Evolutionary conservation across 1,140 invertebrate genomes (phyloP), one percentile per base, ranked within the genome.

Genomic region (Thaumatotibia leucotreta): DNA sequence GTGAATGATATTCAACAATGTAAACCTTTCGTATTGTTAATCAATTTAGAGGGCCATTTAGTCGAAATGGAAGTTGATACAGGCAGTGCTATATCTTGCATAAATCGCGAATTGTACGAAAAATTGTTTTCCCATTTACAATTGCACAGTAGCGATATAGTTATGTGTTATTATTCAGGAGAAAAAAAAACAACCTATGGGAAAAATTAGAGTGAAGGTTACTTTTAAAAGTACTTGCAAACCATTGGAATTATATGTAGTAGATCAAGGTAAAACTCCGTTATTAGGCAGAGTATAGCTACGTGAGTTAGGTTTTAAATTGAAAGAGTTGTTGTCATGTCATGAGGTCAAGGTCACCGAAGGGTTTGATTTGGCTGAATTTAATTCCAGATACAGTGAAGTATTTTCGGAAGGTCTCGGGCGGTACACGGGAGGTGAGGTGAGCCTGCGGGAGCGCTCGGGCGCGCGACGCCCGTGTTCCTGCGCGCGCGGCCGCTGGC

Each of bases 331-430:
- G 10, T 10, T n/a, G n/a, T n/a, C 54, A 14, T 31, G 29, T 31
- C 4, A 31, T 58, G 23, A 58, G 5, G 54, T 58, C n/a, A 23
- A 58, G n/a, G 23, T 27, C n/a, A 17, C n/a, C 2, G 17, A 20
- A 58, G 9, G 4, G n/a, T 58, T 58, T n/a, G 8, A 62, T 33
- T 23, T 58, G 32, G 20, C 14, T 35, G 61, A 31, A 62, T 17
- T 62, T 31, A n/a, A 20, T 62, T 62, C 29, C 61, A 62, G 61
- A 62, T 62, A 62, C 27, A 11, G 29, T 62, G 61, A 62, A 22
- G 61, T 62, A 20, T 62, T 31, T 20, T 5, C 4, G 27, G 61
- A 33, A 6, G 54, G 33, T 14, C 54, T 66, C 52, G 65, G 65
- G 20, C 54, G 52, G 23, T 66, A 45, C 35, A 66, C 65, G 11